A percentile compares a stretch with the other conserved stretches of the same genome.
phyloP scores from a whole-genome alignment of 2,113 vertebrate species.

The Notothenia rossii region DNA sequence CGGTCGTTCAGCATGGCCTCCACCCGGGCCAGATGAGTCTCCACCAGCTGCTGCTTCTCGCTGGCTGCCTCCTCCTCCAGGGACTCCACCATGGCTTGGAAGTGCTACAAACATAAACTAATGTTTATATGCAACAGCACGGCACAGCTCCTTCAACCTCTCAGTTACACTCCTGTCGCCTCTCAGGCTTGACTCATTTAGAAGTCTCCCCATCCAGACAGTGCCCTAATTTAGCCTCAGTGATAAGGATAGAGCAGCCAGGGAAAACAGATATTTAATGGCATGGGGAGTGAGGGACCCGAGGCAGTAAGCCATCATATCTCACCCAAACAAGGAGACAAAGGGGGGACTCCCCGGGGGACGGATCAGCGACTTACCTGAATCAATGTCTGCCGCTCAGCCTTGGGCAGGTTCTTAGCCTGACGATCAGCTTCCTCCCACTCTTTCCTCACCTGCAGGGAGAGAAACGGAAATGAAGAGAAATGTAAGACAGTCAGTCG shows the following conservation, averaged over 20 bases:
- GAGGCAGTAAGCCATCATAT: conserved; percentile 39
- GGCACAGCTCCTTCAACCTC: conserved; percentile 18
- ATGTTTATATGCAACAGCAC: conserved; percentile 10
- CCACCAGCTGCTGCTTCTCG: conserved; percentile 98
- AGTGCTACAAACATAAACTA: conserved; percentile 84
- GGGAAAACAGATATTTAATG: conserved; percentile 59
- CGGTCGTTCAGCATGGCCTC: conserved; percentile 97
- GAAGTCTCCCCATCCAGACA: conserved; percentile 59
- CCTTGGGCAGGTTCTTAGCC: conserved; percentile 95
- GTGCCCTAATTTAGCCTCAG: conserved; percentile 60
- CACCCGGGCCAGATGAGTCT: conserved; percentile 96
- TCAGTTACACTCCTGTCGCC: conserved; percentile 38
- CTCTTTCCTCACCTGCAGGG: conserved; percentile 93
- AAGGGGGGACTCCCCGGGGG: conserved; percentile 24
- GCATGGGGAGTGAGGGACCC: conserved; percentile 41
- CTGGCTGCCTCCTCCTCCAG: conserved; percentile 97
- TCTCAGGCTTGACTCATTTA: conserved; percentile 59
- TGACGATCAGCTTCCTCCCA: conserved; percentile 98
- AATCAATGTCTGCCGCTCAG: conserved; percentile 95
- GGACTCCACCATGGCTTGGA: conserved; percentile 96
- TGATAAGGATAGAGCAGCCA: conserved; percentile 67
- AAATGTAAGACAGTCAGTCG: not conserved
- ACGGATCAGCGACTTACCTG: conserved; percentile 86
- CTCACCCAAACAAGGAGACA: conserved; percentile 62
- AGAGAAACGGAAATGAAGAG: not conserved